Percentiles rank a stretch among this genome's conserved stretches.
phyloP scores from a whole-genome alignment of 2,888 invertebrate genomes.

The Megalurothrips usitatus region DNA sequence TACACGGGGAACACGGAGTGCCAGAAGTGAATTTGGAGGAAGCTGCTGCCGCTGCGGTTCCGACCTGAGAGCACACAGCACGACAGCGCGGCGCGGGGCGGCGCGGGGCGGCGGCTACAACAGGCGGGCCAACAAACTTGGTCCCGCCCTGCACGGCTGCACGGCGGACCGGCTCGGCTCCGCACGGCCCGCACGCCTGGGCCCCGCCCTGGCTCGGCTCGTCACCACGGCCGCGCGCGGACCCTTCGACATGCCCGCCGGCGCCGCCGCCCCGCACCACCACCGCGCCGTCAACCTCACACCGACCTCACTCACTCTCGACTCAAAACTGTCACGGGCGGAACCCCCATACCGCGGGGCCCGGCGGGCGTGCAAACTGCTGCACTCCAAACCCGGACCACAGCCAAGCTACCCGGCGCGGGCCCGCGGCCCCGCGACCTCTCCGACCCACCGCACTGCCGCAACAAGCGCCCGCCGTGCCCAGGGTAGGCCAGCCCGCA shows the following conservation, averaged over 20 bases:
- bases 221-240: background rate
- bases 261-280: background rate
- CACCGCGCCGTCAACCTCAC: too few relatives aligned
- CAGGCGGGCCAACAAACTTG: background rate
- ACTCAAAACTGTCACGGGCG: too few relatives aligned
- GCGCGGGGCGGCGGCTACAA: background rate
- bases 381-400: too few relatives aligned
- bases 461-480: too few relatives aligned
- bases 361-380: too few relatives aligned
- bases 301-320: too few relatives aligned
- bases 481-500: too few relatives aligned
- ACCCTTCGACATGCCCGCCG: background rate
- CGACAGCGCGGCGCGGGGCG: conserved; percentile 26
- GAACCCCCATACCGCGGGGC: too few relatives aligned
- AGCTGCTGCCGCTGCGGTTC: conserved; percentile 26
- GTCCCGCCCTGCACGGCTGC: background rate
- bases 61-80: background rate
- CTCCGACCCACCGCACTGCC: too few relatives aligned
- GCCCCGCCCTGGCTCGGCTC: too few relatives aligned
- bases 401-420: too few relatives aligned
- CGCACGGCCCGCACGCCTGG: background rate
- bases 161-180: background rate
- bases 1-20: background rate
- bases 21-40: conserved; percentile 20
- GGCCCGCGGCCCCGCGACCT: too few relatives aligned